phyloP scores from a whole-genome alignment of 2,113 vertebrate genomes.

The Phaethornis superciliosus region DNA sequence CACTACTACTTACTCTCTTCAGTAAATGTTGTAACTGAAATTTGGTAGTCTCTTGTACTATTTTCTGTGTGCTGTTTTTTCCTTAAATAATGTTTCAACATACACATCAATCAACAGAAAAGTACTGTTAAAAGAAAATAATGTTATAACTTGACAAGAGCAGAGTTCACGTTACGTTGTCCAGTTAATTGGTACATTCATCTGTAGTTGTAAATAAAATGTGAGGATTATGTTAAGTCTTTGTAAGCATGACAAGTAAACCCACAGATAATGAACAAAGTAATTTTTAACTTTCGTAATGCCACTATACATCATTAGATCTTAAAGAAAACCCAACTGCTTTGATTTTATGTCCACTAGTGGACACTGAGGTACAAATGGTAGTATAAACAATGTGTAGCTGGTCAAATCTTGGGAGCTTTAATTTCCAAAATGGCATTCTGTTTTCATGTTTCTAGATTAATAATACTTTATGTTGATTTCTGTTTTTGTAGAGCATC shows the following conservation, averaged over 20 bases:
- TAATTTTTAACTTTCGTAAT: not conserved
- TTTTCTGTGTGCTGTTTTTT: not conserved
- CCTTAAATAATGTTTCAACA: not conserved
- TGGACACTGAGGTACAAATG: not conserved
- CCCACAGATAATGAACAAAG: not conserved
- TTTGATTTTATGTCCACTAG: not conserved
- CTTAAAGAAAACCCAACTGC: not conserved
- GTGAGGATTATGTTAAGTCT: not conserved
- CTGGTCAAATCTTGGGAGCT: not conserved
- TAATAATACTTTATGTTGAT: not conserved
- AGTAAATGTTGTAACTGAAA: not conserved
- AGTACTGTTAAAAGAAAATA: not conserved
- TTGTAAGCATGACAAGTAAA: not conserved
- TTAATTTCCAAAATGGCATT: not conserved
- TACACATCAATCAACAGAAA: not conserved
- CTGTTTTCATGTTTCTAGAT: not conserved
- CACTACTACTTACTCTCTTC: not conserved
- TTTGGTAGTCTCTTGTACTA: not conserved
- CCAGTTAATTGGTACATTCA: not conserved
- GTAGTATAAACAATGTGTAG: not conserved
- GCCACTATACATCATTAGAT: not conserved
- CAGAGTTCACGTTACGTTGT: not conserved
- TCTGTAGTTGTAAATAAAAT: not conserved
- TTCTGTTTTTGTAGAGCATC: constrained; percentile 57
- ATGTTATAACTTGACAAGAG: not conserved